These are phyloP conservation scores for Esox lucius DNA, from an alignment of 2,797 vertebrate species.

Conservation along the genomic window DNA sequence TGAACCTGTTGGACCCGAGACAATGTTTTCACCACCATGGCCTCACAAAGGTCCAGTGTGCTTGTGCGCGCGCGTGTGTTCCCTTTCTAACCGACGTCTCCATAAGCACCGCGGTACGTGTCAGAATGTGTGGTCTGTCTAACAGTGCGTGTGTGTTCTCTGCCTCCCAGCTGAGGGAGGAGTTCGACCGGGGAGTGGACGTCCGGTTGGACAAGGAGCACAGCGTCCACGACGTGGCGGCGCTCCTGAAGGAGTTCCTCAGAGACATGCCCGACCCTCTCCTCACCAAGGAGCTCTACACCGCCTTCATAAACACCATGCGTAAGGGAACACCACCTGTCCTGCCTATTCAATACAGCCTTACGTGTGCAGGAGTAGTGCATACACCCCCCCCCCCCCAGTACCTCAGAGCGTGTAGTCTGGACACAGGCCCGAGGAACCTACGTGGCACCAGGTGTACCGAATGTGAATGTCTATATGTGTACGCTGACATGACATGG, in stretches of 20 bases:
- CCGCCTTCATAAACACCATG: constrained; percentile 91
- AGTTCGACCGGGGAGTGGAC: constrained; percentile 91
- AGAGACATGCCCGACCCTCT: constrained; percentile 95
- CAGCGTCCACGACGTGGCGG: constrained; percentile 92
- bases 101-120: not conserved
- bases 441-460: not conserved
- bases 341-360: not conserved
- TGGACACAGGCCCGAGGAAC: not conserved
- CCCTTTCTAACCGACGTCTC: not conserved
- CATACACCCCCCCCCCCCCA: no score
- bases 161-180: constrained; percentile 83
- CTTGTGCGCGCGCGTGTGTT: not conserved
- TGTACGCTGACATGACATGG: no score
- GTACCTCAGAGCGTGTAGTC: no score
- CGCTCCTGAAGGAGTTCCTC: constrained; percentile 93
- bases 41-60: not conserved
- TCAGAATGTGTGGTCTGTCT: not conserved
- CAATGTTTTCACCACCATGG: not conserved
- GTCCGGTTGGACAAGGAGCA: constrained; percentile 89
- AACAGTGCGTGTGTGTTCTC: not conserved
- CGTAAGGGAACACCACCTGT: constrained; percentile 60
- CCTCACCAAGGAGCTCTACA: constrained; percentile 93
- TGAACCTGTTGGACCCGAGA: not conserved
- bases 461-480: not conserved
- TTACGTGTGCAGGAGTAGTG: not conserved